Evolutionary conservation across 2,113 vertebrate species (phyloP).

Genomic region (Bubo blakistoni): DNA sequence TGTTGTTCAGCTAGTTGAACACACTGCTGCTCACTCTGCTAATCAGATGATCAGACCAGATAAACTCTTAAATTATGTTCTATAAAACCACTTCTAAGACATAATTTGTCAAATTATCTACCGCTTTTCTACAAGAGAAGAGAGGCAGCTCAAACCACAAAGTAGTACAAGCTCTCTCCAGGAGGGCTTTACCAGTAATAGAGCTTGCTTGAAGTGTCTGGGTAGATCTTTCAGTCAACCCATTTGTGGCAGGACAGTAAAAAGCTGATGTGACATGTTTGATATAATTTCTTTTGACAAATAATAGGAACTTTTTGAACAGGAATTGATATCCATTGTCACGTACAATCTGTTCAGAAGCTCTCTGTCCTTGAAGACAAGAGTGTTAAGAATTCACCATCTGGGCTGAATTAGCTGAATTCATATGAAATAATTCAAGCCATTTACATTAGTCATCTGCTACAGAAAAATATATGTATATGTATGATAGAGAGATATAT

Average conservation of each 20-base stretch:
- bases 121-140: neutral
- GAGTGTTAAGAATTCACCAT: slow-evolving; percentile 6
- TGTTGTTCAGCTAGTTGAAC: neutral
- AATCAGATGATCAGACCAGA: neutral
- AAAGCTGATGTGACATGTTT: neutral
- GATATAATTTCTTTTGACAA: neutral
- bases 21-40: neutral
- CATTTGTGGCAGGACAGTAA: neutral
- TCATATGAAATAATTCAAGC: neutral
- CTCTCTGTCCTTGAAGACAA: neutral
- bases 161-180: neutral
- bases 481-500: neutral
- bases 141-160: neutral
- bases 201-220: neutral
- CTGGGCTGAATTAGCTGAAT: neutral
- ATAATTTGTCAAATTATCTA: neutral
- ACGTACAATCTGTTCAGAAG: neutral
- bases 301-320: neutral
- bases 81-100: neutral
- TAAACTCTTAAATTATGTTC: neutral
- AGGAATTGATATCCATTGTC: neutral
- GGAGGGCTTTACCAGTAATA: neutral
- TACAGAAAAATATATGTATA: neutral
- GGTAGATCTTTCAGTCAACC: neutral
- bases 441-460: neutral